These are phyloP conservation scores for Rhagonycha fulva DNA, from an alignment of 2,888 invertebrate species.

Conservation along the genomic window DNA sequence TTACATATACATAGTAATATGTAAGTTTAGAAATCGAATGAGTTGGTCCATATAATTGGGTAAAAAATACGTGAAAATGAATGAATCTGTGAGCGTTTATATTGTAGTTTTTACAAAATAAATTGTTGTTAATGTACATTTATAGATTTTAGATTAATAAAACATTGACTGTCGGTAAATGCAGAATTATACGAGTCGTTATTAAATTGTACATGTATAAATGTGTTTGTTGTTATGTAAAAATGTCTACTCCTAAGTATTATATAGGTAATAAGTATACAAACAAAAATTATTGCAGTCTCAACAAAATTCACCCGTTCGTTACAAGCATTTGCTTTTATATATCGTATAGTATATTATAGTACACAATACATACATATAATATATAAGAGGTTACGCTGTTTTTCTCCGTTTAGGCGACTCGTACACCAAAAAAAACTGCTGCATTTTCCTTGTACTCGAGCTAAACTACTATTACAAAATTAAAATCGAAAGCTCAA, in stretches of 20 bases:
- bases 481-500: neutral
- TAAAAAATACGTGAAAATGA: slow-evolving; percentile 4
- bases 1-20: neutral
- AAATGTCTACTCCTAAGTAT: slow-evolving; percentile 25
- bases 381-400: neutral
- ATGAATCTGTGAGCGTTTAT: slow-evolving; percentile 36
- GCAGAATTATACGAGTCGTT: slow-evolving; percentile 47
- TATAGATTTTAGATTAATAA: slow-evolving; percentile 31
- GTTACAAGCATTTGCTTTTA: neutral
- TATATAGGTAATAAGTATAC: neutral
- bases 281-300: slow-evolving; percentile 30
- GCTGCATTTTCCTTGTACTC: neutral
- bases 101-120: slow-evolving; percentile 32
- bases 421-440: neutral
- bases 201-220: slow-evolving; percentile 40
- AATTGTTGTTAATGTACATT: slow-evolving; percentile 31
- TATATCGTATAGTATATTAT: neutral
- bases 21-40: slow-evolving; percentile 15
- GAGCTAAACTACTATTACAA: too few relatives aligned
- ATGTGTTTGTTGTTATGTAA: slow-evolving; percentile 33
- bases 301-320: neutral
- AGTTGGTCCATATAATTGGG: slow-evolving; percentile 9
- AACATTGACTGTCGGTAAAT: slow-evolving; percentile 42
- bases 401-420: too few relatives aligned
- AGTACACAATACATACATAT: too few relatives aligned